Percentiles rank a stretch among this genome's conserved stretches.
Evolutionary conservation across 2,888 invertebrate genomes (phyloP).

Genomic region (Netelia melanura): DNA sequence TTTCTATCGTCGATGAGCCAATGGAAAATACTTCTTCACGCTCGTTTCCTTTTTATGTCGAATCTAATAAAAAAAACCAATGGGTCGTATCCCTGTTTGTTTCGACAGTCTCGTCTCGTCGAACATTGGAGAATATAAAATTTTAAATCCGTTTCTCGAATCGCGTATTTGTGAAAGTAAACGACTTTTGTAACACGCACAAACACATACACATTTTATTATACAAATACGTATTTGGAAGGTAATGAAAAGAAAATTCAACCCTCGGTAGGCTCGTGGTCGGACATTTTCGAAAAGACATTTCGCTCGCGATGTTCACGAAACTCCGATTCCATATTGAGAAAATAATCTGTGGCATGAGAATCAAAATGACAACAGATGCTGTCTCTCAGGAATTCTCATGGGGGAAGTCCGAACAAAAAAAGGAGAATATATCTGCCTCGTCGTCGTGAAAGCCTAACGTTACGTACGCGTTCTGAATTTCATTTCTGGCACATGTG

Average conservation of each 20-base stretch:
- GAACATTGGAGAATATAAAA: constrained; percentile 28
- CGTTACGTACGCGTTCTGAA: not conserved
- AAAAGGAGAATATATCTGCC: not conserved
- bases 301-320: not conserved
- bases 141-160: constrained; percentile 22
- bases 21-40: too few relatives aligned
- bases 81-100: not conserved
- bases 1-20: too few relatives aligned
- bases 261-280: constrained; percentile 28
- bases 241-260: constrained; percentile 5
- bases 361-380: not conserved
- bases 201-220: not conserved
- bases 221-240: constrained; percentile 6
- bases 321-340: not conserved
- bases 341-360: not conserved
- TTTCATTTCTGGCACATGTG: constrained; percentile 1
- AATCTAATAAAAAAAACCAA: constrained; percentile 1
- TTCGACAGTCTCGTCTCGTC: not conserved
- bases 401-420: too few relatives aligned
- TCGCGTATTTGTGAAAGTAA: constrained; percentile 32
- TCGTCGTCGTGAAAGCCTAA: constrained; percentile 2
- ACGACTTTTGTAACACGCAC: not conserved
- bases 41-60: too few relatives aligned
- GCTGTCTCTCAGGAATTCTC: not conserved
- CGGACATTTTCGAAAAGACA: constrained; percentile 45